Conservation (phyloP, 2,797 vertebrate genomes). For the Taeniopygia guttata region DNA sequence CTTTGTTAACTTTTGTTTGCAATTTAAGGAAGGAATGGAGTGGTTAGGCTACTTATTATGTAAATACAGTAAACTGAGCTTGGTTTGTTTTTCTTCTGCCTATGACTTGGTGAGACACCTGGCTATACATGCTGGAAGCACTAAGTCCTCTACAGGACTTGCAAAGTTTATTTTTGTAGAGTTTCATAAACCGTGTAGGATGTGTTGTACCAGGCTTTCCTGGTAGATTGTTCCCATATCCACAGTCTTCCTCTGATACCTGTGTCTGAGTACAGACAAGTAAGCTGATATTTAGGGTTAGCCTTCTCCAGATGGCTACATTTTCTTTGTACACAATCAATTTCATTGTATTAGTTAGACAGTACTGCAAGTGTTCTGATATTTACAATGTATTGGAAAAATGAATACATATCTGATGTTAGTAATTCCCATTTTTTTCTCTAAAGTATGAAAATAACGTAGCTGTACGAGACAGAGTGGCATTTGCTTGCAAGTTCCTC, state of each 20-base stretch:
- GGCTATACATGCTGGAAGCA: neutral
- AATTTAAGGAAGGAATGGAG: neutral
- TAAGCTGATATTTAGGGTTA: neutral
- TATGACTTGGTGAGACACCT: neutral
- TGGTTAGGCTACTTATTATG: neutral
- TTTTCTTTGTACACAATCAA: neutral
- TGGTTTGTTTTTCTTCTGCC: neutral
- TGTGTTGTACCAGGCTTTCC: neutral
- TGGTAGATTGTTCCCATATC: neutral
- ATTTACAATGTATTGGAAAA: neutral
- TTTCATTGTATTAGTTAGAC: neutral
- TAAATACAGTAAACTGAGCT: neutral
- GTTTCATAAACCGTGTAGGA: rapidly evolving
- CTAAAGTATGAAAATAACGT: conserved; percentile 90
- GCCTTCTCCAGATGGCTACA: neutral
- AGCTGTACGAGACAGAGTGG: conserved; percentile 93
- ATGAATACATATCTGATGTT: neutral
- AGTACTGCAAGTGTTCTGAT: neutral
- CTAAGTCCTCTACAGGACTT: neutral
- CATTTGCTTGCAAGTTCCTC: conserved; percentile 97
- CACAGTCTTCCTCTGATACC: neutral
- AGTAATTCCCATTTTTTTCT: conserved; percentile 22
- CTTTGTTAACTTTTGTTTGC: neutral
- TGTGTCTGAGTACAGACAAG: neutral
- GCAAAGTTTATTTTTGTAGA: neutral